phyloP scores from a whole-genome alignment of 2,113 vertebrate genomes.

The Erythrocercus mccallii region DNA sequence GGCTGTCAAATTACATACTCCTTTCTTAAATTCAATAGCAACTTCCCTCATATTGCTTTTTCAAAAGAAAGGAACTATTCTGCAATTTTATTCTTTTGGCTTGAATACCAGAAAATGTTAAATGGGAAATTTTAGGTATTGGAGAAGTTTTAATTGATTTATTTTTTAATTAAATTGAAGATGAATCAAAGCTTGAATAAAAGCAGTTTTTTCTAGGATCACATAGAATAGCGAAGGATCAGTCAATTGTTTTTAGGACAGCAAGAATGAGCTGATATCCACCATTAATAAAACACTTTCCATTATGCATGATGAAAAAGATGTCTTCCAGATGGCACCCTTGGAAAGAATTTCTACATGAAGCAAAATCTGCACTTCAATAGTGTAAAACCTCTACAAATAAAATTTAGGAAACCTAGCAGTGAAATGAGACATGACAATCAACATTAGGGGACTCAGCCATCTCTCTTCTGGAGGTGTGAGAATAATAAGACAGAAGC shows the following conservation, averaged over 20 bases:
- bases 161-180: background rate
- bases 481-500: constrained; percentile 37
- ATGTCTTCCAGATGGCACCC: background rate
- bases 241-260: background rate
- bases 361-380: background rate
- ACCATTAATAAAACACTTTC: background rate
- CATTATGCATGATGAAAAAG: background rate
- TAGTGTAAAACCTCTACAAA: background rate
- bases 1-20: constrained; percentile 1
- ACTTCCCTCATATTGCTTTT: background rate
- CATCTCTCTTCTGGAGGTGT: background rate
- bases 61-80: background rate
- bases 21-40: background rate
- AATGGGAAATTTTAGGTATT: background rate
- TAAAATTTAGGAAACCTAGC: constrained; percentile 11
- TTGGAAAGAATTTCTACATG: background rate
- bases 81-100: background rate
- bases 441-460: background rate
- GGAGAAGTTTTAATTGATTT: background rate
- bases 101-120: background rate
- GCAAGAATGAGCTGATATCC: background rate
- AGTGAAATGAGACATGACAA: background rate
- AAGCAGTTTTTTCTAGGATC: background rate
- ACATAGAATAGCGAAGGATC: background rate
- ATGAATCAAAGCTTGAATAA: background rate